phyloP scores from a whole-genome alignment of 2,797 vertebrate genomes.

The Arctocebus calabarensis region DNA sequence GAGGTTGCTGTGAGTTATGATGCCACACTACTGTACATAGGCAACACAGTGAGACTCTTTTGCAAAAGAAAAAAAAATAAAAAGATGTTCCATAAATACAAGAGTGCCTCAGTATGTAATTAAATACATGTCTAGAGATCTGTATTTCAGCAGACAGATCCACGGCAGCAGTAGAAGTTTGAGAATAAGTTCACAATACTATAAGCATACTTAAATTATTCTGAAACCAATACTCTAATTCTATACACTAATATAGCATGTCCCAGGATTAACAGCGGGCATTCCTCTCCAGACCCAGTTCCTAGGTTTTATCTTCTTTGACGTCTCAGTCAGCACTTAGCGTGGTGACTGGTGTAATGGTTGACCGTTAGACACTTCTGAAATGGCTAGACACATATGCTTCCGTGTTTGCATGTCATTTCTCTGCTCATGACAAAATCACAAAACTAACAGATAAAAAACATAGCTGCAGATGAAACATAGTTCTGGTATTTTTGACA shows the following conservation, averaged over 20 bases:
- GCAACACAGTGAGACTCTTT: too few species aligned
- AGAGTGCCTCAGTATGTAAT: neutral
- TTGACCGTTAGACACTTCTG: neutral
- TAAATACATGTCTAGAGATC: neutral
- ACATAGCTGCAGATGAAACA: neutral
- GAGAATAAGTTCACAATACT: neutral
- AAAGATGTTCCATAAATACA: neutral
- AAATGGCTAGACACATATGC: neutral
- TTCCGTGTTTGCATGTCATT: neutral
- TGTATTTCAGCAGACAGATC: neutral
- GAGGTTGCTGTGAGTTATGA: too few species aligned
- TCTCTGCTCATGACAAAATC: neutral
- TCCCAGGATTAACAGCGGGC: neutral
- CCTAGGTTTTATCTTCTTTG: neutral
- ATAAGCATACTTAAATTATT: constrained; percentile 3
- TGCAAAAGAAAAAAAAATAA: too few species aligned
- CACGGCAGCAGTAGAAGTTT: neutral
- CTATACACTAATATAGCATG: neutral
- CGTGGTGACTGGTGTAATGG: neutral
- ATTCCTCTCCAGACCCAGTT: neutral
- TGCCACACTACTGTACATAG: too few species aligned
- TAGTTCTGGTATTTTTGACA: constrained; percentile 18
- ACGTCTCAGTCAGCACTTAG: neutral
- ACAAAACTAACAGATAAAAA: constrained; percentile 46
- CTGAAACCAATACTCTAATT: constrained; percentile 23